Percentiles rank a stretch among this genome's conserved stretches.
Conservation (phyloP, 2,113 vertebrate genomes). For the Cranoglanis bouderius region DNA sequence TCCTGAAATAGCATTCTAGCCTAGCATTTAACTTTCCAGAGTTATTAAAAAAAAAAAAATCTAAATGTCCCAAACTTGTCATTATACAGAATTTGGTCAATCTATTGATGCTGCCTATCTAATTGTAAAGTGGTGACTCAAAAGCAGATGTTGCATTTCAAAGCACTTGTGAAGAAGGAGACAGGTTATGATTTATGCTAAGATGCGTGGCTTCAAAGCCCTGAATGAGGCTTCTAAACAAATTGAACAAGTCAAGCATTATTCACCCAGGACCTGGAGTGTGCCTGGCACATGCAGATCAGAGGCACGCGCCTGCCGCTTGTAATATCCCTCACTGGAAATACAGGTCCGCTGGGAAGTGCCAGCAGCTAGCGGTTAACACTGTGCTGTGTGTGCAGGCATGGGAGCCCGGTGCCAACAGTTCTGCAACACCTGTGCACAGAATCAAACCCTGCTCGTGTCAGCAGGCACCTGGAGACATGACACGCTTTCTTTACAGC, state of each 20-base stretch:
- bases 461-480: constrained; percentile 71
- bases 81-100: constrained; percentile 76
- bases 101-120: constrained; percentile 79
- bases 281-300: constrained; percentile 74
- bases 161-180: constrained; percentile 76
- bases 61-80: constrained; percentile 62
- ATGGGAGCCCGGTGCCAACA: constrained; percentile 71
- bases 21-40: constrained; percentile 44
- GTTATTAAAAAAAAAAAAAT: constrained; percentile 22
- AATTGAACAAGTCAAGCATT: constrained; percentile 86
- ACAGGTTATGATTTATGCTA: constrained; percentile 85
- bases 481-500: constrained; percentile 75
- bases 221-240: constrained; percentile 78
- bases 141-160: constrained; percentile 84
- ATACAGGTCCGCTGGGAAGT: constrained; percentile 69
- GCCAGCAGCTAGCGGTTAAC: constrained; percentile 67
- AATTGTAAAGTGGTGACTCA: constrained; percentile 79
- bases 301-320: constrained; percentile 76
- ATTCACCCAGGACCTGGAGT: constrained; percentile 79
- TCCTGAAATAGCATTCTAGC: constrained; percentile 30
- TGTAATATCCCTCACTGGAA: constrained; percentile 78
- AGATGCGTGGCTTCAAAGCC: constrained; percentile 81
- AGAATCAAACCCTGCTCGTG: constrained; percentile 33
- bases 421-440: constrained; percentile 77
- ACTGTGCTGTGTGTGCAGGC: constrained; percentile 58